Conservation (phyloP, 2,797 vertebrate species). For the Sebastes aleutianus region DNA sequence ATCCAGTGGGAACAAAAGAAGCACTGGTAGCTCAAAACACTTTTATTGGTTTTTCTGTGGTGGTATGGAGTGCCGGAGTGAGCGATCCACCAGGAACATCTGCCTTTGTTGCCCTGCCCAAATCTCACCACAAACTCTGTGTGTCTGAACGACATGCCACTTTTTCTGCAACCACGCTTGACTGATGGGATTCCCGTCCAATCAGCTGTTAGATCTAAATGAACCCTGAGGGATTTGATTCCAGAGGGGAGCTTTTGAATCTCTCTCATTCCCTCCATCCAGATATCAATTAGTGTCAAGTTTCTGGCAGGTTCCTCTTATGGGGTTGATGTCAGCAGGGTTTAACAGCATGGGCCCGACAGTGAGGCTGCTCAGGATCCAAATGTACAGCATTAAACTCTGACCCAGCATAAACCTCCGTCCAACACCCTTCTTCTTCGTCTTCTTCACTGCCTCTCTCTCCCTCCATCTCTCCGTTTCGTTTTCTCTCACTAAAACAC, state of each 20-base stretch:
- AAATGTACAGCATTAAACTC: neutral
- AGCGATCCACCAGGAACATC: neutral
- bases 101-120: neutral
- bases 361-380: neutral
- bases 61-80: neutral
- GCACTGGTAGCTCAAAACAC: neutral
- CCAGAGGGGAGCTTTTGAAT: neutral
- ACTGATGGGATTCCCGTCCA: neutral
- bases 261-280: neutral
- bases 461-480: neutral
- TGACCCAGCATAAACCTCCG: neutral
- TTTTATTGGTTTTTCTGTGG: neutral
- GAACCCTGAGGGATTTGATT: neutral
- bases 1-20: conserved; percentile 8
- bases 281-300: conserved; percentile 18
- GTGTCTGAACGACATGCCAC: neutral
- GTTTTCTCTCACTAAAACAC: neutral
- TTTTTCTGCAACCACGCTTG: neutral
- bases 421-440: neutral
- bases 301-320: conserved; percentile 5
- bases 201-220: neutral
- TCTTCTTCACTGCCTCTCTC: neutral
- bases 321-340: conserved; percentile 9
- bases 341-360: neutral
- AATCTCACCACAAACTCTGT: neutral